Base-by-base conservation (phyloP, 92 coral and sea anemone genomes). In the Heteractis magnifica region DNA sequence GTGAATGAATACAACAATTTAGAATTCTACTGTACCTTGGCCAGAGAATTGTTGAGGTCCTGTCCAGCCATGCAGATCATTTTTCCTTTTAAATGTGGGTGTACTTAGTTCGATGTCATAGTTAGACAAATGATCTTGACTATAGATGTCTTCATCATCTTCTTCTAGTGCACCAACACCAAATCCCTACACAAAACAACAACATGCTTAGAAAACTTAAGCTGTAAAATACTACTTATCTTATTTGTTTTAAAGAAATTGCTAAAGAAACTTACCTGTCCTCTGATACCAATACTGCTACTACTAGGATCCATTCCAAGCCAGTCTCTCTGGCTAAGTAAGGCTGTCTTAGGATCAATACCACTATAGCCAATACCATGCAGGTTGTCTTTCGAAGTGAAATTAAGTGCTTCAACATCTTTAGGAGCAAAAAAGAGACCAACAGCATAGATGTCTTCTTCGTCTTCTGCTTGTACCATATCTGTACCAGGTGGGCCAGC, bases 81-180 rank as follows among this genome's bases (percentile, higher is more conserved):
- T 53, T 50, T 76, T 84, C 3, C 49, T 68, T 23, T 77, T 86
- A 21, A 84, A 52, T 49, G 87, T 89, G 52, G 87, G 44, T 71
- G 58, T 60, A 12, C 78, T 77, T 10, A 94, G 86, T 76, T 90
- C 94, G 23, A 86, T 86, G 80, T 97, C 99, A 82, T 97, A 97
- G 60, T 88, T 88, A 50, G 98, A 89, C 89, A 94, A 86, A 65
- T 78, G 88, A 55, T 94, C 98, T 52, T 80, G 84, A 26, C 82
- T 79, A 77, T 94, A 97, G 18, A 97, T 89, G 77, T 97, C 96
- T 48, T 87, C 97, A 91, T 97, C 99, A 6, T 92, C 98, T 48
- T 97, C 99, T 75, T 97, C 99, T 89, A 97, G 93, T 51, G 97
- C 99, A 74, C 99, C 99, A 15, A 94, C 92, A 83, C 99, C 99